Conservation (phyloP, 2,113 vertebrate species). For the Astur gentilis region DNA sequence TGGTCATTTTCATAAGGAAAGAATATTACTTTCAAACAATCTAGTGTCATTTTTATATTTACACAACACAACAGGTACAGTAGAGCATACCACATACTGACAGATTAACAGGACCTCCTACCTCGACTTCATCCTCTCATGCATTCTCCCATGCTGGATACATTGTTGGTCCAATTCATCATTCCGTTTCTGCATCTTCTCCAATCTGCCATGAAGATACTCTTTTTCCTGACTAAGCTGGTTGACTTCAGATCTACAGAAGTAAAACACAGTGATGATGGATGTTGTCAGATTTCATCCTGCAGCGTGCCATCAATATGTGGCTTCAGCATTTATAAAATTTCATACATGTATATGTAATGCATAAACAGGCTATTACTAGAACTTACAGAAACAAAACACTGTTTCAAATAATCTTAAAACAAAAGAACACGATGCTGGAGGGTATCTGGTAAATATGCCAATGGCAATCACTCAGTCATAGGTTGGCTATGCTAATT, state of each 20-base stretch:
- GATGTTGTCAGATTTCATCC: constrained; percentile 57
- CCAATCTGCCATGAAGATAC: constrained; percentile 77
- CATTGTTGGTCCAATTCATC: constrained; percentile 88
- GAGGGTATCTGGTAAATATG: background rate
- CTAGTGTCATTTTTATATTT: background rate
- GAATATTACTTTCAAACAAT: background rate
- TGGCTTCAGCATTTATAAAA: constrained; percentile 38
- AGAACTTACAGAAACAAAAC: constrained; percentile 13
- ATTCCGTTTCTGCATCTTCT: constrained; percentile 82
- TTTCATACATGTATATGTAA: constrained; percentile 3
- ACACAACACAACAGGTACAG: background rate
- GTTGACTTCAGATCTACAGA: constrained; percentile 78
- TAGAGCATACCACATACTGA: background rate
- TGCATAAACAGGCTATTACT: constrained; percentile 31
- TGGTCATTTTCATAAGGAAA: background rate
- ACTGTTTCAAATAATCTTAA: background rate
- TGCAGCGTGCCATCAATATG: constrained; percentile 30
- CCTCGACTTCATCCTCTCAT: constrained; percentile 92
- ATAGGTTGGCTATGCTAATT: background rate
- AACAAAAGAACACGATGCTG: background rate
- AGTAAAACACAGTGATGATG: constrained; percentile 50
- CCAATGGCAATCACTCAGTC: background rate
- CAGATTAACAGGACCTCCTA: constrained; percentile 58
- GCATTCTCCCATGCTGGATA: constrained; percentile 87
- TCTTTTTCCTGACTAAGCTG: constrained; percentile 84